Conservation (phyloP, 1,140 invertebrate genomes). For the Drosophila saltans region DNA sequence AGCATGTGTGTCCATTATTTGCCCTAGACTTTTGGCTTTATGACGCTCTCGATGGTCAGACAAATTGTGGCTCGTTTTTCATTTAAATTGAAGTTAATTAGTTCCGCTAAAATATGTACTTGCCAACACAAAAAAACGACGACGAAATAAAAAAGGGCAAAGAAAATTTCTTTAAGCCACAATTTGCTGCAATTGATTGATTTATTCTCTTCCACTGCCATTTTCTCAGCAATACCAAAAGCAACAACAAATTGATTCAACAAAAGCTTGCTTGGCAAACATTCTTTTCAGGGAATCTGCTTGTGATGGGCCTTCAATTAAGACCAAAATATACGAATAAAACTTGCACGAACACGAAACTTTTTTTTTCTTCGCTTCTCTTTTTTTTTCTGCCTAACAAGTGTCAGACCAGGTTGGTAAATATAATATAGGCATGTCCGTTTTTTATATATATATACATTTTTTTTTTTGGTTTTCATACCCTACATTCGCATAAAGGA, state of each 20-base stretch:
- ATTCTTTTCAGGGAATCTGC: slow-evolving; percentile 40
- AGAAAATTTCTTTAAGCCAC: slow-evolving; percentile 32
- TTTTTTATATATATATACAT: slow-evolving; percentile 2
- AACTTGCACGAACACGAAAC: slow-evolving; percentile 35
- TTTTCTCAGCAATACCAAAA: slow-evolving; percentile 22
- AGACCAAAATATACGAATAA: slow-evolving; percentile 45
- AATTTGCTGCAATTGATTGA: slow-evolving; percentile 57
- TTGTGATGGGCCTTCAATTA: slow-evolving; percentile 72
- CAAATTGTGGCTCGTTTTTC: slow-evolving; percentile 78
- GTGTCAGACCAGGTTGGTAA: slow-evolving; percentile 9
- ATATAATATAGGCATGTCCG: background rate
- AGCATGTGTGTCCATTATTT: slow-evolving; percentile 64
- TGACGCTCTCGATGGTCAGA: slow-evolving; percentile 67
- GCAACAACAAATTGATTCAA: slow-evolving; percentile 58
- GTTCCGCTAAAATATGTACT: slow-evolving; percentile 62
- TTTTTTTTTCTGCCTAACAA: slow-evolving; percentile 3
- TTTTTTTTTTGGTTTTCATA: slow-evolving; percentile 5
- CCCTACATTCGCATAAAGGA: background rate
- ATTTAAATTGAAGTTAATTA: slow-evolving; percentile 82
- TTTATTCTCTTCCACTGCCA: slow-evolving; percentile 42
- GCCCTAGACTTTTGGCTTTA: slow-evolving; percentile 67
- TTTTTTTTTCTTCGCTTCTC: slow-evolving; percentile 8
- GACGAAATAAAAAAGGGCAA: slow-evolving; percentile 34
- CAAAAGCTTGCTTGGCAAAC: slow-evolving; percentile 35
- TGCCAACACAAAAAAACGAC: background rate